Percentiles rank a stretch among this genome's conserved stretches.
These are phyloP conservation scores for Hylaea fasciaria DNA, from an alignment of 2,888 invertebrate genomes.

Conservation along the genomic window DNA sequence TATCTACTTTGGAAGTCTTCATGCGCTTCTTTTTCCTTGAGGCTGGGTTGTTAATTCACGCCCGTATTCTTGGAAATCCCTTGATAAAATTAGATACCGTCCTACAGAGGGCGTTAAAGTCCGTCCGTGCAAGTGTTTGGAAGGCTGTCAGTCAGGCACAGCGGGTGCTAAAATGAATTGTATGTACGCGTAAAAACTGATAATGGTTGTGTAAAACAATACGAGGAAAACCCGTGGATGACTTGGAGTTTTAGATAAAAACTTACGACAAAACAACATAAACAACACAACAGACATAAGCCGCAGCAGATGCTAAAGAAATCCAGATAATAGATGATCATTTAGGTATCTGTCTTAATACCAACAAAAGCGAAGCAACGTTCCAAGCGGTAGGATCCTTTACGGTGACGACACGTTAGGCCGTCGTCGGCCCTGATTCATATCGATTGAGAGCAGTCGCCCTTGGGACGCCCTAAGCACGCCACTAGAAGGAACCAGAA, in stretches of 20 bases:
- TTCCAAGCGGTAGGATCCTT: no score
- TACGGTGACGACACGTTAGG: no score
- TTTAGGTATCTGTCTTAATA: no score
- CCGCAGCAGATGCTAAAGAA: conserved; percentile 10
- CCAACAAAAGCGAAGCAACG: no score
- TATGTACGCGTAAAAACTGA: conserved; percentile 20
- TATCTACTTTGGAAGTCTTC: conserved; percentile 5
- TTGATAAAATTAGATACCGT: conserved; percentile 22
- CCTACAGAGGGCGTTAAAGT: conserved; percentile 15
- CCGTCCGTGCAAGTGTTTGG: conserved; percentile 13
- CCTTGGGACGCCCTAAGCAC: no score
- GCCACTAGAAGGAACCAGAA: no score
- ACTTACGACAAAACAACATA: conserved; percentile 18
- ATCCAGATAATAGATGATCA: conserved; percentile 8
- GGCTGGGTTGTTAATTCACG: conserved; percentile 11
- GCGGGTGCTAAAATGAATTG: conserved; percentile 25
- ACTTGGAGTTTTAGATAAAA: conserved; percentile 12
- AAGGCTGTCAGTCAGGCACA: conserved; percentile 10
- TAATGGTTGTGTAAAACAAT: conserved; percentile 19
- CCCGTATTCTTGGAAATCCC: conserved; percentile 19
- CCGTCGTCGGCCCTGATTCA: no score
- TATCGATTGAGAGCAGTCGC: no score
- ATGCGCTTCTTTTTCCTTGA: conserved; percentile 11
- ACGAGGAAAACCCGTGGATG: conserved; percentile 17
- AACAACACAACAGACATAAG: no score